Evolutionary conservation across 2,113 vertebrate species (phyloP), one percentile per base, ranked within the genome.

Genomic region (Puffinus mauretanicus): DNA sequence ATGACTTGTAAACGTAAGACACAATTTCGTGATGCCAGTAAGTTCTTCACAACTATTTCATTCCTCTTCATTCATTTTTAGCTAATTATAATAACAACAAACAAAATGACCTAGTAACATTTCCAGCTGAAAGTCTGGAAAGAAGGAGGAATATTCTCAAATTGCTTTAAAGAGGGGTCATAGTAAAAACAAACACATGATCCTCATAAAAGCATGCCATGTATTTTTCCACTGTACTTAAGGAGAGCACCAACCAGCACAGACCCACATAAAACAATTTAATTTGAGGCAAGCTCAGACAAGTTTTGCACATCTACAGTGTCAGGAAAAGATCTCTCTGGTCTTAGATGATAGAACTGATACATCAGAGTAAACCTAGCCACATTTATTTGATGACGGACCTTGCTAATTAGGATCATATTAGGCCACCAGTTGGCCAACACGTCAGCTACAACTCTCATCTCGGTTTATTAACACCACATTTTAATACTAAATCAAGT

Each of bases 401-500:
- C 88, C 82, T 81, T 52, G 49, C 40, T 97, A 97, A 96, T 91
- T 92, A 79, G 80, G 86, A 96, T 96, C 95, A 81, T 40, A 94
- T 93, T 83, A 93, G 96, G 85, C 82, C 93, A 97, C 87, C 92
- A 92, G 54, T 96, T 97, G 95, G 92, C 94, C 90, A 88, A 70
- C 80, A 65, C 29, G 12, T 70, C 82, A 95, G 82, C 71, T 87
- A 89, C 49, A 89, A 27, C 60, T 85, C 94, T 95, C 92, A 80
- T 94, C 85, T 90, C 1, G 0, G 84, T 95, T 96, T 93, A 97
- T 97, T 96, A 97, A 89, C 85, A 79, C 93, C 97, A 97, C 38
- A 88, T 96, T 97, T 94, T 64, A 95, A 94, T 93, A 82, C 66
- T 95, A 96, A 93, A 97, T 80, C 94, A 97, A 97, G 82, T 21